Conservation (phyloP, 1,140 invertebrate species). For the Dryas iulia region DNA sequence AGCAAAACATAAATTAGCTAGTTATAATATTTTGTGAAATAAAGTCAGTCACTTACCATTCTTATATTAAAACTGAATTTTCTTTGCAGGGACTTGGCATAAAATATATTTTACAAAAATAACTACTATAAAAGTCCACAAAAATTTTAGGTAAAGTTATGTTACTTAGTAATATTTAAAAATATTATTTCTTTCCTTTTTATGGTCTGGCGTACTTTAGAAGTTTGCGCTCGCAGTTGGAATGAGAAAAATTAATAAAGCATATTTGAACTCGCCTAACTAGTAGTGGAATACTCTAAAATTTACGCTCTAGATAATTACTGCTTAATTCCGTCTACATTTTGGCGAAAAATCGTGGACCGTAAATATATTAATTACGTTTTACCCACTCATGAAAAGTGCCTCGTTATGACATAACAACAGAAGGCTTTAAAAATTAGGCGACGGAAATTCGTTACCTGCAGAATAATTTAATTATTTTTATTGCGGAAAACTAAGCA, state of each 20-base stretch:
- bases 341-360: conserved; percentile 4
- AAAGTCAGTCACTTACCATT: neutral
- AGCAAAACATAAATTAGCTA: neutral
- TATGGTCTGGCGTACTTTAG: neutral
- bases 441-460: neutral
- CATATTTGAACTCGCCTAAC: conserved; percentile 9
- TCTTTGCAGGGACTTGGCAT: neutral
- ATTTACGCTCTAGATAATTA: conserved; percentile 13
- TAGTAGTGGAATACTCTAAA: conserved; percentile 7
- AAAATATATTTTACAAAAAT: too few relatives aligned
- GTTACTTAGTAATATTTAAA: neutral
- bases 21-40: neutral
- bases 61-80: neutral
- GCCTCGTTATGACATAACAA: neutral
- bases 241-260: conserved; percentile 14
- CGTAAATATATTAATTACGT: conserved; percentile 10
- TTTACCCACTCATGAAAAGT: neutral
- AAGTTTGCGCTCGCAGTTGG: neutral
- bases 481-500: neutral
- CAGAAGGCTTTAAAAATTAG: neutral
- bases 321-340: conserved; percentile 7
- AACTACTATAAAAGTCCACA: too few relatives aligned
- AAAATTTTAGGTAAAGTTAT: neutral
- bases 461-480: neutral
- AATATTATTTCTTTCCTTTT: neutral